Conservation (phyloP, 2,113 vertebrate species). For the Rallus limicola region DNA sequence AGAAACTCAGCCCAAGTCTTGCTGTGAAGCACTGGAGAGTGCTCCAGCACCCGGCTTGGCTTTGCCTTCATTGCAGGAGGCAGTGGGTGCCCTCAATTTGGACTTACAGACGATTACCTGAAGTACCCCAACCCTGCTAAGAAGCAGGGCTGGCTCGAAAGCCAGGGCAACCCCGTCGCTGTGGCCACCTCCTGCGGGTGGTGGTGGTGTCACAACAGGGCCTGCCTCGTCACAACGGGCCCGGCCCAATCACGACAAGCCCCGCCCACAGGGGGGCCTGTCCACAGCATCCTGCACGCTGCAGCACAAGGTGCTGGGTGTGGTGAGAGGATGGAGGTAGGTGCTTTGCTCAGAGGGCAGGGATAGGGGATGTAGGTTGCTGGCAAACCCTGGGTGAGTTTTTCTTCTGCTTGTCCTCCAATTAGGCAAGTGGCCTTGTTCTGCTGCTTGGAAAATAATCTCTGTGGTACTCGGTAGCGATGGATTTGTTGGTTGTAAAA, state of each 20-base stretch:
- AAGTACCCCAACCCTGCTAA: background rate
- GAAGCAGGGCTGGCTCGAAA: accelerated
- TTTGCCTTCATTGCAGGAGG: background rate
- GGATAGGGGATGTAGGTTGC: background rate
- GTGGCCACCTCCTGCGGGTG: background rate
- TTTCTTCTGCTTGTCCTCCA: background rate
- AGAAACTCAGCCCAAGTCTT: background rate
- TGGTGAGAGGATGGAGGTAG: background rate
- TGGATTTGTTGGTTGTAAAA: slow-evolving; percentile 31
- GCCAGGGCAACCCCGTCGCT: too few species aligned
- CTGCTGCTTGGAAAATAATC: background rate
- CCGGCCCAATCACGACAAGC: background rate
- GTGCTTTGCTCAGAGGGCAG: accelerated
- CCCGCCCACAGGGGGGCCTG: background rate
- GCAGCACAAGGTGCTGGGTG: background rate
- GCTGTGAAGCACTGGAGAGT: background rate
- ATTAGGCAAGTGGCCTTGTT: background rate
- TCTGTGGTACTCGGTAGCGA: background rate
- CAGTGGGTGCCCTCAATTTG: background rate
- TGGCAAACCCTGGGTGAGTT: accelerated
- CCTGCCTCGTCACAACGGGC: background rate
- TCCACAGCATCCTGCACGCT: accelerated
- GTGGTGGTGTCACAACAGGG: background rate
- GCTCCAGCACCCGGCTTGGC: background rate
- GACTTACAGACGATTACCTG: background rate